Evolutionary conservation across 53 echinoderm and acorn worm genomes (phyloP).

Genomic region (Holothuria leucospilota): DNA sequence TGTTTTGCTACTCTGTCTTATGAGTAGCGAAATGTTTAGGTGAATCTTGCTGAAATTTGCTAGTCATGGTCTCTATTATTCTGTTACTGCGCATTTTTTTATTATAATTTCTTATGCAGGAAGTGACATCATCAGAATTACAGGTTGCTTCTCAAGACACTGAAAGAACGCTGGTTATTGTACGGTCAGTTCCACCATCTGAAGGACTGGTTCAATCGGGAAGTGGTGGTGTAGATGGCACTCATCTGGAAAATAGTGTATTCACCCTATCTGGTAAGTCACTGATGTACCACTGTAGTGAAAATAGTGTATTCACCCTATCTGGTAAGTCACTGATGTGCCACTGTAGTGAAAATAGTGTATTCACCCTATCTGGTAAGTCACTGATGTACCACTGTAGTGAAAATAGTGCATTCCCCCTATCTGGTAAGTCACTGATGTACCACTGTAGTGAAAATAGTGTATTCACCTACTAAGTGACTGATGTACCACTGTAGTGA

Average conservation of each 20-base stretch:
- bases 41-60: too few relatives aligned
- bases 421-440: too few relatives aligned
- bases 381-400: constrained; percentile 68
- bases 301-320: constrained; percentile 22
- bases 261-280: constrained; percentile 86
- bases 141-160: constrained; percentile 51
- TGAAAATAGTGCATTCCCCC: constrained; percentile 38
- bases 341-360: constrained; percentile 64
- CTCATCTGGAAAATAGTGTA: constrained; percentile 77
- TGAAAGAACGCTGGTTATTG: constrained; percentile 83
- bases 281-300: too few relatives aligned
- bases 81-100: neutral
- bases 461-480: constrained; percentile 93
- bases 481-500: constrained; percentile 61
- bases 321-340: too few relatives aligned
- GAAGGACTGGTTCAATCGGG: constrained; percentile 78
- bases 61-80: too few relatives aligned
- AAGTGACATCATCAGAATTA: constrained; percentile 33
- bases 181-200: constrained; percentile 81
- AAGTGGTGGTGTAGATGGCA: constrained; percentile 75
- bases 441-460: constrained; percentile 56
- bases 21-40: too few relatives aligned
- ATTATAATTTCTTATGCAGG: neutral
- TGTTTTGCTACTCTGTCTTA: too few relatives aligned
- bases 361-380: constrained; percentile 90